Evolutionary conservation across 2,797 vertebrate species (phyloP).

Genomic region (Chlorospingus semifuscus): DNA sequence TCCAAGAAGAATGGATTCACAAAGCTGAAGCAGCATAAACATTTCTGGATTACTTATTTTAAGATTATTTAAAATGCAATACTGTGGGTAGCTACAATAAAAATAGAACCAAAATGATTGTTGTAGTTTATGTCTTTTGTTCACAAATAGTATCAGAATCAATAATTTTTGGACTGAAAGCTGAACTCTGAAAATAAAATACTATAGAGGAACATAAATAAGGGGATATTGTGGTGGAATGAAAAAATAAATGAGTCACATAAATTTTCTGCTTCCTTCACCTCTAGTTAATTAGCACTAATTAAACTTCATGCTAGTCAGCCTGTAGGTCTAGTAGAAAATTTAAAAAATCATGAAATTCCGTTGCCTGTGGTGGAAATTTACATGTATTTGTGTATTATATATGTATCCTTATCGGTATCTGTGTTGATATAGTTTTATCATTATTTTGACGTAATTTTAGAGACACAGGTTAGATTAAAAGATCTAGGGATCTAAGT

Average conservation of each 20-base stretch:
- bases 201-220: not conserved
- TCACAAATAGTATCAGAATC: not conserved
- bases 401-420: not conserved
- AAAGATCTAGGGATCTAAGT: not conserved
- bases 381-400: too few relatives aligned
- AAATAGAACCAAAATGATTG: not conserved
- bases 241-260: not conserved
- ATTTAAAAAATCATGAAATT: not conserved
- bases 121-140: not conserved
- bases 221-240: not conserved
- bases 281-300: not conserved
- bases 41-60: not conserved
- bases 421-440: rapidly evolving
- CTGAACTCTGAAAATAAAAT: not conserved
- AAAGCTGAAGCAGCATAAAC: not conserved
- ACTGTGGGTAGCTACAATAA: not conserved
- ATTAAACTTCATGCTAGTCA: slow-evolving; percentile 10
- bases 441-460: not conserved
- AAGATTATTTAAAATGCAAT: not conserved
- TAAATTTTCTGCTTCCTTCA: slow-evolving; percentile 32
- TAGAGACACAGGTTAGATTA: not conserved
- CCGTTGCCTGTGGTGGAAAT: not conserved
- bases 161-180: not conserved
- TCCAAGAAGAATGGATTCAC: not conserved
- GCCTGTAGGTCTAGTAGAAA: not conserved